Conservation (phyloP, 2,888 invertebrate species). For the Lissonota sp. region DNA sequence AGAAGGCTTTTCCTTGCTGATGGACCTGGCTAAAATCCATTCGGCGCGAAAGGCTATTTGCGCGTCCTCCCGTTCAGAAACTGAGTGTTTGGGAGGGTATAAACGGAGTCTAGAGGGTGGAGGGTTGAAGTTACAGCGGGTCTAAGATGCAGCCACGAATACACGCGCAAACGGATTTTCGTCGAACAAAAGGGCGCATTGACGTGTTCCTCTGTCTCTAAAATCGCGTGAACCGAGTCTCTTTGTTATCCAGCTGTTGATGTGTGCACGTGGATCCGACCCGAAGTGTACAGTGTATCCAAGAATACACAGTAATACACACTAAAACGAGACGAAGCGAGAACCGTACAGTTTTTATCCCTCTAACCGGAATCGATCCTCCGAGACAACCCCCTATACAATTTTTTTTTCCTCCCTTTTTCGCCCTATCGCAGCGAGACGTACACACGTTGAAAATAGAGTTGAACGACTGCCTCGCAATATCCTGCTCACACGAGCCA, state of each 20-base stretch:
- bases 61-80: constrained; percentile 43
- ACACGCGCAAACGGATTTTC: neutral
- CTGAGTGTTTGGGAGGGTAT: neutral
- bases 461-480: neutral
- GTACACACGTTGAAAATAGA: constrained; percentile 10
- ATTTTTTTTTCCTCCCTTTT: constrained; percentile 39
- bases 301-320: constrained; percentile 2
- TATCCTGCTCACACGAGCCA: constrained; percentile 46
- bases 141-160: constrained; percentile 10
- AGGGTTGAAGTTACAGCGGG: constrained; percentile 10
- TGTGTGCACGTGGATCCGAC: neutral
- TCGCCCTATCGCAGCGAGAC: constrained; percentile 30
- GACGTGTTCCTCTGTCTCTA: too few relatives aligned
- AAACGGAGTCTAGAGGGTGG: constrained; percentile 3
- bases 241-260: too few relatives aligned
- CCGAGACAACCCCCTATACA: constrained; percentile 61
- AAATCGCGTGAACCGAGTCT: too few relatives aligned
- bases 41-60: constrained; percentile 70
- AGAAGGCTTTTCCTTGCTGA: constrained; percentile 51
- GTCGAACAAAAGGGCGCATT: neutral
- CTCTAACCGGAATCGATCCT: constrained; percentile 70
- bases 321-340: constrained; percentile 20
- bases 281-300: constrained; percentile 12
- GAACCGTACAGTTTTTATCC: constrained; percentile 63
- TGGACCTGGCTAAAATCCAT: constrained; percentile 71